Base-by-base conservation (phyloP, 2,797 vertebrate species). In the Mus spretus region DNA sequence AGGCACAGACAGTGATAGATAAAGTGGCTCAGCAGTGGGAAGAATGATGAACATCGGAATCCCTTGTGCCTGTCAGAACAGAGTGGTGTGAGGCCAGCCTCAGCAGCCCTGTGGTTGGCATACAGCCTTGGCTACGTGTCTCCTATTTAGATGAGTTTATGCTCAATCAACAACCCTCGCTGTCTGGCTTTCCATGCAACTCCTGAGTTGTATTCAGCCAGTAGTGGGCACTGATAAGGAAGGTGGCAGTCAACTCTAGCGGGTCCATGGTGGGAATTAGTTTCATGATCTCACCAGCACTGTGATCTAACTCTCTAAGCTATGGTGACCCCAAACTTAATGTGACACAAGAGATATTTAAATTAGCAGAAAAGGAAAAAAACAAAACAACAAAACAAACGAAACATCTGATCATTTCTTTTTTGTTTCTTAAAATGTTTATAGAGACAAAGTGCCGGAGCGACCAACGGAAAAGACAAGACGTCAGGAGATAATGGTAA, bases 371-470 rank as follows among this genome's bases (percentile, higher is more conserved):
- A 75, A 67, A 59, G 13, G 19, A 0, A 13, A 24, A 24, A 67
- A 55, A 17, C 14, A 55, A 67, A 59, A 59, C 6, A 70, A 70
- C 6, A 70, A 70, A 70, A 67, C 67, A 70, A 65, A 9, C 67
- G 37, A 72, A 57, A 44, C 24, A 40, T 37, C 44, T 75, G 77
- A 85, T 75, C 40, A 31, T 89, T 89, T 67, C 26, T 94, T 83
- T 44, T 95, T 74, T 93, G 37, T 28, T 77, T 77, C 97, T 96
- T 94, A 91, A 95, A 65, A 96, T 88, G 47, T 34, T 97, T 98
- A 15, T 98, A 99, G 99, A 99, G 99, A 99, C 99, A 99, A 99
- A 99, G 99, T 98, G 98, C 99, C 28, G 99, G 99, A 97, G 99
- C 99, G 98, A 98, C 99, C 97, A 99, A 99, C 91, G 99, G 99